Percentiles rank a stretch among this genome's conserved stretches.
phyloP scores from a whole-genome alignment of 2,113 vertebrate genomes.

The Patagioenas fasciata region DNA sequence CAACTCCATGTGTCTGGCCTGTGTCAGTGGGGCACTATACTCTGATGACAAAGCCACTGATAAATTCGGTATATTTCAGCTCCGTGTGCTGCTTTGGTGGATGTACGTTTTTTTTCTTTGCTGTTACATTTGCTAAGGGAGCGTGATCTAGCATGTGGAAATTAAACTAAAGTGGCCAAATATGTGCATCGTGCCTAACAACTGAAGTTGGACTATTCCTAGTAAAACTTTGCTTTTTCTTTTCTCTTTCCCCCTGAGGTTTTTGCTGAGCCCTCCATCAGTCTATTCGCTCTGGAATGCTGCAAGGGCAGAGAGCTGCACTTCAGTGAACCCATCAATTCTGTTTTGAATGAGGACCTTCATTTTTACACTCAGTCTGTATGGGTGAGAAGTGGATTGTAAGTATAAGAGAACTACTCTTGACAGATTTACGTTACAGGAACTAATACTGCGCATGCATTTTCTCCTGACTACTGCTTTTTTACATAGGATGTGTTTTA shows the following conservation, averaged over 20 bases:
- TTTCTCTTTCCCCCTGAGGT: slow-evolving; percentile 51
- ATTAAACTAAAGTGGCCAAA: neutral
- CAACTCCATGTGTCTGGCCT: neutral
- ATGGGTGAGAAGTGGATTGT: slow-evolving; percentile 83
- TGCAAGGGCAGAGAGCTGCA: slow-evolving; percentile 82
- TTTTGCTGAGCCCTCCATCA: slow-evolving; percentile 84
- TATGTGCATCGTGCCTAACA: neutral
- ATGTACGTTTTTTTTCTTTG: neutral
- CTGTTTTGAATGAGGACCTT: slow-evolving; percentile 75
- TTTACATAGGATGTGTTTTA: neutral
- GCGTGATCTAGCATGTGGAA: neutral
- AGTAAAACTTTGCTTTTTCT: neutral
- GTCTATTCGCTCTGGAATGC: slow-evolving; percentile 81
- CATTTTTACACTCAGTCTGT: slow-evolving; percentile 83
- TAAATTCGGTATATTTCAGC: neutral
- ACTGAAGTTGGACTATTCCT: neutral
- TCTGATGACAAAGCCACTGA: neutral
- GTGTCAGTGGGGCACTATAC: neutral
- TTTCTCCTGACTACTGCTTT: neutral
- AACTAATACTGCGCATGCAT: neutral
- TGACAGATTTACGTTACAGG: neutral
- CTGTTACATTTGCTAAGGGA: neutral
- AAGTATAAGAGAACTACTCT: slow-evolving; percentile 54
- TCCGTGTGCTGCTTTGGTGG: neutral
- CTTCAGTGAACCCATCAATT: slow-evolving; percentile 71